phyloP scores from a whole-genome alignment of 2,113 vertebrate species.

The Lycocorax pyrrhopterus region DNA sequence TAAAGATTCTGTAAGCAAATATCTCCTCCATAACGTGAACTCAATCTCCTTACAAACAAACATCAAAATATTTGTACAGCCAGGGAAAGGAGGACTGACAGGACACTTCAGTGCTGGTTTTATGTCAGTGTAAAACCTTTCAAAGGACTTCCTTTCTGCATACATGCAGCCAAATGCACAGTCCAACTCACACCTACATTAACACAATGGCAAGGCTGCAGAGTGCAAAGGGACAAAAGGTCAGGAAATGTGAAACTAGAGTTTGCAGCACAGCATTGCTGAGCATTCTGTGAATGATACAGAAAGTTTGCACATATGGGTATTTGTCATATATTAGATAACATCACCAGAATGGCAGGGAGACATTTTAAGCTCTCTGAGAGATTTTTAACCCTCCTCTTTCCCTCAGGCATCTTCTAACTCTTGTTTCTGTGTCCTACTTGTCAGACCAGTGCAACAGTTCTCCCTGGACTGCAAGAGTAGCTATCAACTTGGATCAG shows the following conservation, averaged over 20 bases:
- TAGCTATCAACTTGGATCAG: neutral
- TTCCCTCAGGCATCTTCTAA: neutral
- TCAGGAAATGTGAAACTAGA: neutral
- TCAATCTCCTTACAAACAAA: neutral
- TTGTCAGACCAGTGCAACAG: neutral
- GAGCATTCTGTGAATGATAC: neutral
- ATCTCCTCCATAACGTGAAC: neutral
- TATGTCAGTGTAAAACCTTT: neutral
- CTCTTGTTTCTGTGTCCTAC: neutral
- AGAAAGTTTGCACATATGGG: neutral
- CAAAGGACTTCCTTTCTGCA: neutral
- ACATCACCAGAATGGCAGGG: neutral
- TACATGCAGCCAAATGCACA: neutral
- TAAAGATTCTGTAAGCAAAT: neutral
- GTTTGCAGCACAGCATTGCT: neutral
- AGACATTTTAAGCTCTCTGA: neutral
- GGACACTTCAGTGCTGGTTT: neutral
- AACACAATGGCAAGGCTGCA: rapidly evolving
- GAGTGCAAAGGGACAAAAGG: neutral
- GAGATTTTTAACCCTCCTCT: neutral
- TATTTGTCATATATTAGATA: neutral
- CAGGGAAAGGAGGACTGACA: neutral
- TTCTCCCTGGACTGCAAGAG: neutral
- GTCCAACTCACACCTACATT: neutral
- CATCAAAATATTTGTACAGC: neutral